phyloP scores from a whole-genome alignment of 2,888 invertebrate genomes.

The Coelopa pilipes region DNA sequence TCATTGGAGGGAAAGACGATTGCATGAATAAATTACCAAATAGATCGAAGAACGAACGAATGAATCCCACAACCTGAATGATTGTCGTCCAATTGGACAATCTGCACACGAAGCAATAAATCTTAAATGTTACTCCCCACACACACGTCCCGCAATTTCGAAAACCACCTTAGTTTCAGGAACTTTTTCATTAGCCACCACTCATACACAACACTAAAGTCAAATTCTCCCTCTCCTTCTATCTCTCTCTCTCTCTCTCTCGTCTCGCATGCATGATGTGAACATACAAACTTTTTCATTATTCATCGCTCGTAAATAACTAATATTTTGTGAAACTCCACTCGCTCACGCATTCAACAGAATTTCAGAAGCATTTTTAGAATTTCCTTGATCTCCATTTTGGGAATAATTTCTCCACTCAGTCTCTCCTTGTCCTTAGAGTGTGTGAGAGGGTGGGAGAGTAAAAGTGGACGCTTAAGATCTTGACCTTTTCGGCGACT shows the following conservation, averaged over 20 bases:
- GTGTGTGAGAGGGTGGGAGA: neutral
- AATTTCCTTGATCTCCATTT: slow-evolving; percentile 17
- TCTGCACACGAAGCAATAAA: too few species aligned
- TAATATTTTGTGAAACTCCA: neutral
- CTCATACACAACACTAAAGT: neutral
- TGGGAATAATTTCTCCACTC: slow-evolving; percentile 18
- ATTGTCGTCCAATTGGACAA: too few species aligned
- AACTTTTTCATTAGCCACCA: neutral
- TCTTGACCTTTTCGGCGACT: too few species aligned
- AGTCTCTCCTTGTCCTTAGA: neutral
- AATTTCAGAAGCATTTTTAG: neutral
- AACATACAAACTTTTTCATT: neutral
- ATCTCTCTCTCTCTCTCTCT: neutral
- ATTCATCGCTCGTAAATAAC: neutral
- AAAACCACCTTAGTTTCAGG: neutral
- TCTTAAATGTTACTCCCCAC: too few species aligned
- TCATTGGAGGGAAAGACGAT: too few species aligned
- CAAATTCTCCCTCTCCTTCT: neutral
- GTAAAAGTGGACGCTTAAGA: too few species aligned
- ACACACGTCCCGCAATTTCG: too few species aligned
- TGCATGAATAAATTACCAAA: too few species aligned
- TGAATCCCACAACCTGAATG: too few species aligned
- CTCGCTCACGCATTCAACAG: neutral
- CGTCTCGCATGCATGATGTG: neutral
- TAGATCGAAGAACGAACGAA: too few species aligned